phyloP scores from a whole-genome alignment of 2,888 invertebrate species.

The Lasioglossum malachurum region DNA sequence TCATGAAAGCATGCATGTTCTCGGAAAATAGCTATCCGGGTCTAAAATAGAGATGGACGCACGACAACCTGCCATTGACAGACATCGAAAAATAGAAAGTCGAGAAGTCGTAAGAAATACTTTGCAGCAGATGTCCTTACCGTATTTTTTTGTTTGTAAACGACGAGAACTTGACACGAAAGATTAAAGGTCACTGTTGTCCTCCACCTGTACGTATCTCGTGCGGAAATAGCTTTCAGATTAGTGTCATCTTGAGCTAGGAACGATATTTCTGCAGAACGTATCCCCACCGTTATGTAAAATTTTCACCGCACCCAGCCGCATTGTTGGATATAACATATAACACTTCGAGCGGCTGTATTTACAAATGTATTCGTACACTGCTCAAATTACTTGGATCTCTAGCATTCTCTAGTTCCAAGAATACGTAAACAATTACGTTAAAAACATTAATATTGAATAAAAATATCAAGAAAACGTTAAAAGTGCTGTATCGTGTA shows the following conservation, averaged over 20 bases:
- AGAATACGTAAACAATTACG: background rate
- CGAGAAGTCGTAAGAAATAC: slow-evolving; percentile 27
- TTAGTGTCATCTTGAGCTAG: slow-evolving; percentile 60
- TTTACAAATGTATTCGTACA: background rate
- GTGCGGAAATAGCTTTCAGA: slow-evolving; percentile 62
- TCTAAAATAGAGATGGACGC: slow-evolving; percentile 1
- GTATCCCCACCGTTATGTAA: slow-evolving; percentile 70
- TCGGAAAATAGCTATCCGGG: background rate
- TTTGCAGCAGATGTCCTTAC: slow-evolving; percentile 60
- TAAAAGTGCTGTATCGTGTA: background rate
- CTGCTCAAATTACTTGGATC: background rate
- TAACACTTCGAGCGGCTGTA: slow-evolving; percentile 3
- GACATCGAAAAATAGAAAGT: slow-evolving; percentile 34
- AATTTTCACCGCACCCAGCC: slow-evolving; percentile 55
- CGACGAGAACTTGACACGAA: slow-evolving; percentile 54
- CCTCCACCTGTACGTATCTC: slow-evolving; percentile 45
- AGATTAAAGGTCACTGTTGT: slow-evolving; percentile 61
- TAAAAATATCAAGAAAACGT: background rate
- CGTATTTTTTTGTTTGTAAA: slow-evolving; percentile 54
- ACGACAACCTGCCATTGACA: slow-evolving; percentile 54
- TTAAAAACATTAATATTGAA: too few species aligned
- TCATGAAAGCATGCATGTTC: background rate
- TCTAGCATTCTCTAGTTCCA: background rate
- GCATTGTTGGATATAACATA: slow-evolving; percentile 39
- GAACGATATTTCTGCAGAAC: slow-evolving; percentile 64